Conservation (phyloP, 1,140 invertebrate genomes). For the Monochamus saltuarius region DNA sequence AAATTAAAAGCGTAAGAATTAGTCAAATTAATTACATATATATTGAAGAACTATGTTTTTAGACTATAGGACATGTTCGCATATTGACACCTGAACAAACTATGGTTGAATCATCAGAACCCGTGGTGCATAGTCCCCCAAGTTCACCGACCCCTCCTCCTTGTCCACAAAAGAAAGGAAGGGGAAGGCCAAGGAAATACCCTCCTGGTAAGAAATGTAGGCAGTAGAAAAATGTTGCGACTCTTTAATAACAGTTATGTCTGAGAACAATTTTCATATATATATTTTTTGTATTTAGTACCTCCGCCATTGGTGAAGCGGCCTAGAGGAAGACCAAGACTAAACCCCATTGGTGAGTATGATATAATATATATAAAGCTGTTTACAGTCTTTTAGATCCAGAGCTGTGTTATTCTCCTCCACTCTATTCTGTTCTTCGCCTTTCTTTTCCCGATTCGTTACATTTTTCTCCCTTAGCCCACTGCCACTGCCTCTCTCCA, state of each 20-base stretch:
- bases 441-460: too few species aligned
- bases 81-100: conserved; percentile 17
- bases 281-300: conserved; percentile 27
- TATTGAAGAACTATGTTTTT: background rate
- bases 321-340: conserved; percentile 33
- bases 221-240: background rate
- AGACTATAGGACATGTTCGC: conserved; percentile 30
- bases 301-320: conserved; percentile 27
- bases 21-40: too few species aligned
- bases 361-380: too few species aligned
- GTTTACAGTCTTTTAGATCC: background rate
- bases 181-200: conserved; percentile 38
- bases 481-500: too few species aligned
- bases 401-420: too few species aligned
- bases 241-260: too few species aligned
- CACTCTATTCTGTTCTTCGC: too few species aligned
- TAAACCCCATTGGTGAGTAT: conserved; percentile 21
- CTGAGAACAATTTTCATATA: background rate
- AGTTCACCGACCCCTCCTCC: too few species aligned
- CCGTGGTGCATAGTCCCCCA: background rate
- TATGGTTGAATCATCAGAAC: conserved; percentile 7
- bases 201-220: conserved; percentile 23
- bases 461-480: too few species aligned
- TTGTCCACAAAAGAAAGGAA: conserved; percentile 27
- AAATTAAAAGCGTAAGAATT: too few species aligned